Evolutionary conservation across 2,113 vertebrate species (phyloP).

Genomic region (Arothron firmamentum): DNA sequence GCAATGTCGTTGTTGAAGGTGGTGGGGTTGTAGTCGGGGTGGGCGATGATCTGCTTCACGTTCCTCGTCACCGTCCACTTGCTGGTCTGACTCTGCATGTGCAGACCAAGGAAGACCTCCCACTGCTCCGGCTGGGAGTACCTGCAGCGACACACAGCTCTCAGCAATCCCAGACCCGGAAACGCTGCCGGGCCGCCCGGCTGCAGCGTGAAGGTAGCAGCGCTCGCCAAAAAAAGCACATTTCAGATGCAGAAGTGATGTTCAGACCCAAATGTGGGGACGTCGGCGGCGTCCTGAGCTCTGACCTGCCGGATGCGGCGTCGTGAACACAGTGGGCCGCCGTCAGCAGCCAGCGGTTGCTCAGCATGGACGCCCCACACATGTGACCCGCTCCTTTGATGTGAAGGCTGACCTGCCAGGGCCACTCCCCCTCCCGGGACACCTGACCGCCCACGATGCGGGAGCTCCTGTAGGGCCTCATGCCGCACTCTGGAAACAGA

Average conservation of each 20-base stretch:
- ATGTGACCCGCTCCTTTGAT: slow-evolving; percentile 38
- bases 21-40: slow-evolving; percentile 10
- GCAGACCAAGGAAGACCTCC: slow-evolving; percentile 82
- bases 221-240: too few species aligned
- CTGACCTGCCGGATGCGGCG: slow-evolving; percentile 30
- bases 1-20: slow-evolving; percentile 68
- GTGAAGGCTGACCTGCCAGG: slow-evolving; percentile 78
- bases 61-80: slow-evolving; percentile 30
- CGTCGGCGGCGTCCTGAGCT: background rate
- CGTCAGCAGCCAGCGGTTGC: slow-evolving; percentile 67
- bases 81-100: slow-evolving; percentile 65
- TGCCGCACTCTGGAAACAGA: slow-evolving; percentile 60
- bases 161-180: too few species aligned
- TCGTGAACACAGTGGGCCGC: slow-evolving; percentile 72
- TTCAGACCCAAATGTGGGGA: too few species aligned
- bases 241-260: too few species aligned
- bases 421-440: slow-evolving; percentile 68
- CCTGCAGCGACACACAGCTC: slow-evolving; percentile 21
- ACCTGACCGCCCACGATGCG: slow-evolving; percentile 66
- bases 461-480: slow-evolving; percentile 49
- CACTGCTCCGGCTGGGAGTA: slow-evolving; percentile 63
- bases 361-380: slow-evolving; percentile 69
- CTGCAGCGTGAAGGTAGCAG: too few species aligned
- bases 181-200: too few species aligned
- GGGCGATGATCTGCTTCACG: slow-evolving; percentile 56